A percentile compares a stretch with the other conserved stretches of the same genome.
Evolutionary conservation across 2,113 vertebrate genomes (phyloP).

Genomic region (Podarcis raffonei): DNA sequence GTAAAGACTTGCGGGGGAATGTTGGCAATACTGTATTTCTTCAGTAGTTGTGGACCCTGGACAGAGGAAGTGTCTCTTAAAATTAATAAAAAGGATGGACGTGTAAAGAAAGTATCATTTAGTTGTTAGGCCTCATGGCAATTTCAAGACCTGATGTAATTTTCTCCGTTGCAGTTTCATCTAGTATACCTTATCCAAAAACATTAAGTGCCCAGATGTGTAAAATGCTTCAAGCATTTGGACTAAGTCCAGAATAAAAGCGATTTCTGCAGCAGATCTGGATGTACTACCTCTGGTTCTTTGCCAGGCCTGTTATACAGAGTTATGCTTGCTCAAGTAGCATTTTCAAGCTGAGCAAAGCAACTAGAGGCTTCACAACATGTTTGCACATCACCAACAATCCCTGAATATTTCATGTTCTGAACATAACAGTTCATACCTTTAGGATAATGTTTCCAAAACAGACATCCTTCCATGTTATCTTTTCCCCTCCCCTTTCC

Average conservation of each 20-base stretch:
- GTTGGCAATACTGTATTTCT: background rate
- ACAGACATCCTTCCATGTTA: conserved; percentile 9
- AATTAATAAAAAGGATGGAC: background rate
- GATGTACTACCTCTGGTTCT: background rate
- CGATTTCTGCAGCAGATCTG: accelerated
- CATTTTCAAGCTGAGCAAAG: background rate
- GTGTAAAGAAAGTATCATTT: background rate
- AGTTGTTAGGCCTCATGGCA: background rate
- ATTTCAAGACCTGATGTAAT: conserved; percentile 8
- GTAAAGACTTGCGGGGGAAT: background rate
- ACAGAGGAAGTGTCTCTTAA: background rate
- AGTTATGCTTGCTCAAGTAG: conserved; percentile 23
- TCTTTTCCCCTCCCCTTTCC: background rate
- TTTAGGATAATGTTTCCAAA: conserved; percentile 1
- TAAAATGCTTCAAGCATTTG: background rate
- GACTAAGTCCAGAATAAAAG: background rate
- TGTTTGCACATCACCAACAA: background rate
- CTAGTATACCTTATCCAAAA: background rate
- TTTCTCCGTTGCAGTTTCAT: conserved; percentile 24
- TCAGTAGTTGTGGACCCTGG: background rate
- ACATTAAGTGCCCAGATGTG: background rate
- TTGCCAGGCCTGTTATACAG: background rate
- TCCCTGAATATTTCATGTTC: background rate
- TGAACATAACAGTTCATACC: background rate
- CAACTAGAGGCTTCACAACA: background rate